Base-by-base conservation (phyloP, 2,797 vertebrate genomes). In the Eidolon dupreanum region DNA sequence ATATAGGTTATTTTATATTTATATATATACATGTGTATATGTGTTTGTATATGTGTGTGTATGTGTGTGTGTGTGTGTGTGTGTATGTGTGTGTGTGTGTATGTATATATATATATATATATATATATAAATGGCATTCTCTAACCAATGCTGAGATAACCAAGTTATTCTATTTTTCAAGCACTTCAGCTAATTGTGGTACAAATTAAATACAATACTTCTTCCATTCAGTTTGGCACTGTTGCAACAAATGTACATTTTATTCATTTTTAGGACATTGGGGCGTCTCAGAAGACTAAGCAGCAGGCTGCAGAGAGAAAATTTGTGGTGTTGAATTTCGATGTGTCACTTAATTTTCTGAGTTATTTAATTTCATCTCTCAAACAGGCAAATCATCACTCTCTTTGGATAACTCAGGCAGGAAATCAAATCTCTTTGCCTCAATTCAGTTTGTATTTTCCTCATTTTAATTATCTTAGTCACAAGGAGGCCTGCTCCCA, bases 381-480 rank as follows among this genome's bases (percentile, higher is more conserved):
- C 75, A 53, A 63, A 84, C 20, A 68, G 93, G 43, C 95, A 94
- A 88, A 88, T 78, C n/a, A 66, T 94, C 86, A 78, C 43, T 46
- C 53, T 93, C 55, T 83, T 65, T 78, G 88, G 77, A 87, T 75
- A 70, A 86, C 36, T 94, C 86, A 71, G 38, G 24, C 57, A 91
- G 74, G 68, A 97, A 96, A 96, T 92, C 43, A 85, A 94, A 78
- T 89, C 51, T 66, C 73, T 90, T 79, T 90, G 88, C 89, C 82
- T 82, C 81, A 70, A 55, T 65, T 96, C 79, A 19, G 61, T 92
- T 95, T 84, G 90, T 66, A 43, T 92, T 94, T 96, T 73, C 55
- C 57, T 73, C 92, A 82, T 38, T 78, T 90, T 85, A 77, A 94
- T 94, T 53, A 78, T 36, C 61, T 63, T 11, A 31, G 71, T 90